A percentile compares a stretch with the other conserved stretches of the same genome.
Conservation (phyloP, 2,113 vertebrate genomes). For the Chloropsis hardwickii region DNA sequence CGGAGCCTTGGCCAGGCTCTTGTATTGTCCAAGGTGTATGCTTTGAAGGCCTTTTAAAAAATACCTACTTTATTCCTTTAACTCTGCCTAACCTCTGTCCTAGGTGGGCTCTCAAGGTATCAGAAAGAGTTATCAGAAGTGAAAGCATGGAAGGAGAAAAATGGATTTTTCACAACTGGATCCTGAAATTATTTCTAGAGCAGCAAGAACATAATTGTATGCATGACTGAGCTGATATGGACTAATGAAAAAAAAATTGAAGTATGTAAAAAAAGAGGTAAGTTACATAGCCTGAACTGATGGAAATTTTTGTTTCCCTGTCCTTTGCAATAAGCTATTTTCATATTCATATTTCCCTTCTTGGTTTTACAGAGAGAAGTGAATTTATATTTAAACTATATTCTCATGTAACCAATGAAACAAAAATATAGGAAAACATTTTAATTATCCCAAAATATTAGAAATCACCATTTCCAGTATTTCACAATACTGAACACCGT, state of each 20-base stretch:
- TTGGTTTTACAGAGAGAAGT: not conserved
- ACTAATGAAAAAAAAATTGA: not conserved
- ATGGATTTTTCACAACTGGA: not conserved
- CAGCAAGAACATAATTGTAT: not conserved
- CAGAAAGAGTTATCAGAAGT: not conserved
- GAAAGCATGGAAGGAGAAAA: not conserved
- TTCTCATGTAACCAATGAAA: not conserved
- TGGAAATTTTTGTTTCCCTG: not conserved
- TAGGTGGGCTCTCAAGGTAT: not conserved
- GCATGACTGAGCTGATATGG: not conserved
- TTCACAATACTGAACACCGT: not conserved
- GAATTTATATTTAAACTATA: not conserved
- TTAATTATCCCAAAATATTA: not conserved
- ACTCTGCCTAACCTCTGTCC: not conserved
- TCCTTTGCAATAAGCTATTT: not conserved
- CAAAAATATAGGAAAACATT: not conserved
- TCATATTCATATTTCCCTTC: not conserved
- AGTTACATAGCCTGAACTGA: not conserved
- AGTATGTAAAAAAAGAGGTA: not conserved
- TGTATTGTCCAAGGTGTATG: not conserved
- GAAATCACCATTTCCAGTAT: not conserved
- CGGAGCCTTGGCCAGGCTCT: not conserved
- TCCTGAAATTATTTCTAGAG: not conserved
- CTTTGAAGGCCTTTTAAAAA: not conserved
- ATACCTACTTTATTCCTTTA: not conserved